Evolutionary conservation across 2,888 invertebrate species (phyloP), one percentile per base, ranked within the genome.

Genomic region (Cremastobaeus sp.): DNA sequence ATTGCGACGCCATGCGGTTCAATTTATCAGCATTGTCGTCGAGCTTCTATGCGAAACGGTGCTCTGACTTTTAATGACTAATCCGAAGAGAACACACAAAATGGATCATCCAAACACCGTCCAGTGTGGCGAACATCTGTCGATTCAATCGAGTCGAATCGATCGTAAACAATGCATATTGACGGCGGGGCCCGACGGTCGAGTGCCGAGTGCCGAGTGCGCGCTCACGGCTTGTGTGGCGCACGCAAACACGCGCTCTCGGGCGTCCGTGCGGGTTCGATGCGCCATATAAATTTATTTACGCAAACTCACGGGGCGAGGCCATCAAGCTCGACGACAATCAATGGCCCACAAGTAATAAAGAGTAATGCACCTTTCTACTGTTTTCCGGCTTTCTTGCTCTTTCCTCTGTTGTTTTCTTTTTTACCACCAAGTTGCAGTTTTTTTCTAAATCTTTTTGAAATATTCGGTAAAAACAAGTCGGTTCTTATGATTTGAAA

Each of bases 111-210:
- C 17, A 6, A 39, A 9, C 32, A 11, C 8, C 3, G 32, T n/a
- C 25, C 50, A 25, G 3, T 25, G 14, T 12, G 11, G 41, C 43
- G 52, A 59, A 47, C 74, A 75, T 75, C 74, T 75, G 74, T 71
- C 74, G 52, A 62, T 62, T 66, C 66, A 66, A 71, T 74, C 70
- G 60, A 65, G 48, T 37, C 52, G 57, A 71, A 75, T 71, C 74
- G 71, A 71, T 62, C 52, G 69, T 71, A 75, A 74, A 74, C 70
- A 70, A 74, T 70, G 59, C 37, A 71, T 35, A 69, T 64, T 69
- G 50, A 32, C 21, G 18, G 12, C 17, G 28, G 34, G 25, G 43
- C 2, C 43, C 43, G 18, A 37, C 3, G 8, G 5, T 4, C 25
- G 25, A 4, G 25, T 25, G 25, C 25, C 8, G 25, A 4, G 8